Evolutionary conservation across 2,888 invertebrate genomes (phyloP).

Genomic region (Tiliacea aurago): DNA sequence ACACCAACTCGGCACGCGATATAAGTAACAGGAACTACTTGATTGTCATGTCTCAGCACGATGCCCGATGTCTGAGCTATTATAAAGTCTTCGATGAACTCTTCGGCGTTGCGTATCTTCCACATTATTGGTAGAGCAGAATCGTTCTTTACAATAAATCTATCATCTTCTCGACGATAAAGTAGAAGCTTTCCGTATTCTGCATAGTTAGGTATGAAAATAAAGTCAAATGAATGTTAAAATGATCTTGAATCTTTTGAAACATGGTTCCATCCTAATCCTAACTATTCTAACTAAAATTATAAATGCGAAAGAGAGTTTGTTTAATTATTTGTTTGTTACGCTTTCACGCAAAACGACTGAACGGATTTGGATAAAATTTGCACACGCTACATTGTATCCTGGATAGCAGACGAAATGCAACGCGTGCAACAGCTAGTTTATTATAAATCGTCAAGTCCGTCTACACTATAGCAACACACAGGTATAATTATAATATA

Average conservation of each 20-base stretch:
- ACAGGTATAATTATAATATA: too few relatives aligned
- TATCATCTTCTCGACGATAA: conserved; percentile 86
- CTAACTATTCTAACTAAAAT: too few relatives aligned
- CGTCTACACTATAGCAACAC: neutral
- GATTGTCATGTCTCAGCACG: conserved; percentile 83
- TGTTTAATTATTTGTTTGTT: too few relatives aligned
- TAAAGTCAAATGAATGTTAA: neutral
- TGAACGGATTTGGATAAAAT: too few relatives aligned
- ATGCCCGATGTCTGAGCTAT: conserved; percentile 84
- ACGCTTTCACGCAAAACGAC: too few relatives aligned
- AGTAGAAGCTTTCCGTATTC: conserved; percentile 90
- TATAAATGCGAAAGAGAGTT: too few relatives aligned
- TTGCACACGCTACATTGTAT: too few relatives aligned
- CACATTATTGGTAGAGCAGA: conserved; percentile 90
- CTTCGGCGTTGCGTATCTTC: conserved; percentile 85
- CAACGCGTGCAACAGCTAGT: neutral
- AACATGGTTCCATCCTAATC: too few relatives aligned
- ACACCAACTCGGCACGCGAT: conserved; percentile 85
- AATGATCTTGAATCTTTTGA: neutral
- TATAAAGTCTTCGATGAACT: conserved; percentile 85
- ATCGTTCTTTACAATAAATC: conserved; percentile 89
- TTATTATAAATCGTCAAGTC: neutral
- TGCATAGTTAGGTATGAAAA: neutral
- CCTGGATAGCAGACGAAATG: too few relatives aligned
- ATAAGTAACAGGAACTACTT: conserved; percentile 88